Evolutionary conservation across 1,140 invertebrate species (phyloP).

Genomic region (Euura lappo): DNA sequence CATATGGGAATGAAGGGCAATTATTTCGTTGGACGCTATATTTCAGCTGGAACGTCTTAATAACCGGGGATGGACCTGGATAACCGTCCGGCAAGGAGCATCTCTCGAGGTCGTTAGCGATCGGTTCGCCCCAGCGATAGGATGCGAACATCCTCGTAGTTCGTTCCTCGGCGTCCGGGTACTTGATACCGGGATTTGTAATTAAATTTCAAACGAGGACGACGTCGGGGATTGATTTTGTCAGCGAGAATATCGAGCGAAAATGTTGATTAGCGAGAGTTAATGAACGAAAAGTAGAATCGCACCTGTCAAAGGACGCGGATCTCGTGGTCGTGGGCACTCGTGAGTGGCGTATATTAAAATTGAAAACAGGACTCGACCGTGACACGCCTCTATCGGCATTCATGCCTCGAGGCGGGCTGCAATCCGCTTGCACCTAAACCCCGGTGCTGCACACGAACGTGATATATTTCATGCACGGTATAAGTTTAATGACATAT

Average conservation of each 20-base stretch:
- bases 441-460: not conserved
- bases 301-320: not conserved
- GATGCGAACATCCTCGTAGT: not conserved
- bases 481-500: not conserved
- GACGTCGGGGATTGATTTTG: no score
- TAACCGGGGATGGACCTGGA: conserved; percentile 38
- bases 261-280: no score
- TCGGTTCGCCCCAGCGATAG: not conserved
- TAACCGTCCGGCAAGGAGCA: not conserved
- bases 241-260: no score
- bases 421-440: not conserved
- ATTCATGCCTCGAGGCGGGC: not conserved
- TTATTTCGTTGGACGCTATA: conserved; percentile 53
- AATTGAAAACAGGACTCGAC: conserved; percentile 4
- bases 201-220: not conserved
- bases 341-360: not conserved
- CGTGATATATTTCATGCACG: conserved; percentile 1
- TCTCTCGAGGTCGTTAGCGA: not conserved
- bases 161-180: not conserved
- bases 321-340: no score
- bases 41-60: conserved; percentile 54
- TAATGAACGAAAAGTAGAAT: not conserved
- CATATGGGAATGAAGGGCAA: conserved; percentile 35
- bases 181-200: not conserved
- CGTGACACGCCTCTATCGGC: conserved; percentile 3